Percentiles rank a stretch among this genome's conserved stretches.
Conservation (phyloP, 1,140 invertebrate species). For the Scylla paramamosain region DNA sequence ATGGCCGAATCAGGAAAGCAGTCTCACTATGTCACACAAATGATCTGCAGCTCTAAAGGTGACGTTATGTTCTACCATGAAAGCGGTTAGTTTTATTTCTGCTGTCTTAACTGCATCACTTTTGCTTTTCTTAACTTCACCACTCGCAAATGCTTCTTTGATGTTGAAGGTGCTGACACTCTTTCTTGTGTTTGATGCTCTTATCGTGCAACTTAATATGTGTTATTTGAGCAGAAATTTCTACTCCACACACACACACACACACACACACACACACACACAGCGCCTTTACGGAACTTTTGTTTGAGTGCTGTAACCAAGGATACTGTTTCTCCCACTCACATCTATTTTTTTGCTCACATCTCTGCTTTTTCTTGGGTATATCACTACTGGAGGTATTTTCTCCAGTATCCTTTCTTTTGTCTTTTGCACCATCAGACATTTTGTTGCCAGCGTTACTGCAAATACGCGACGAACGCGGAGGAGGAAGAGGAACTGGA, state of each 20-base stretch:
- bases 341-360: not conserved
- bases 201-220: not conserved
- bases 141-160: not conserved
- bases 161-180: slow-evolving; percentile 35
- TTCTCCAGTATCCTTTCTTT: not conserved
- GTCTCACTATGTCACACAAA: slow-evolving; percentile 29
- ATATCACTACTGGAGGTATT: not conserved
- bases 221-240: slow-evolving; percentile 27
- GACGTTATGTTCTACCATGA: slow-evolving; percentile 14
- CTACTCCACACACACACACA: not conserved
- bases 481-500: not conserved
- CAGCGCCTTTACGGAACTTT: not conserved
- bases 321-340: slow-evolving; percentile 16
- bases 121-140: too few relatives aligned
- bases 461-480: too few relatives aligned
- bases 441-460: too few relatives aligned
- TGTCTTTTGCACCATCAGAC: too few relatives aligned
- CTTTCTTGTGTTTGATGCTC: slow-evolving; percentile 5
- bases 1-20: not conserved
- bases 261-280: too few relatives aligned
- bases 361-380: too few relatives aligned
- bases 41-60: slow-evolving; percentile 33
- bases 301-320: not conserved
- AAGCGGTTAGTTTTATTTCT: too few relatives aligned
- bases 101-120: too few relatives aligned